Percentiles rank a stretch among this genome's conserved stretches.
Evolutionary conservation across 2,113 vertebrate species (phyloP).

Genomic region (Sclerurus mexicanus): DNA sequence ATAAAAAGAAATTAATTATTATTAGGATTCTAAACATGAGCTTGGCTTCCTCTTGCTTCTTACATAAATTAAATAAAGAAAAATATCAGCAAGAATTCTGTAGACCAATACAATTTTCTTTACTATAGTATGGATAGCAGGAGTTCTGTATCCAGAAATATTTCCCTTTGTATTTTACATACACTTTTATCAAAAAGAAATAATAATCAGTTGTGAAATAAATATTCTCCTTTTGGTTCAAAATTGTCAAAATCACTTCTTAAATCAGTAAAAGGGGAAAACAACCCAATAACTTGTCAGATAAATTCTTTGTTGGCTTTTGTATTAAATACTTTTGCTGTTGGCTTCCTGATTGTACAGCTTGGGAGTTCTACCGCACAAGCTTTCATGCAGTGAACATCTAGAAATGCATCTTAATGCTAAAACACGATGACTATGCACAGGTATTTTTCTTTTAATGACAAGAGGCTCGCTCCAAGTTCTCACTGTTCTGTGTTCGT

Average conservation of each 20-base stretch:
- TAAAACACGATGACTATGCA: neutral
- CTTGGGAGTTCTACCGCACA: neutral
- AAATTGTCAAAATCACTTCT: neutral
- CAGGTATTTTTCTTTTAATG: fast-evolving
- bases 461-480: neutral
- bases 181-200: neutral
- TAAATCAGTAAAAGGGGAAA: neutral
- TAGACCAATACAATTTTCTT: neutral
- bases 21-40: neutral
- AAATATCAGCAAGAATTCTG: neutral
- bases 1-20: neutral
- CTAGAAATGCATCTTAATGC: neutral
- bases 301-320: neutral
- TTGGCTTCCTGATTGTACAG: neutral
- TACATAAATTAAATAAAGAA: neutral
- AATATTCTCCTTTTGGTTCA: neutral
- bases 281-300: neutral
- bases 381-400: neutral
- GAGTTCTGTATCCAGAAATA: neutral
- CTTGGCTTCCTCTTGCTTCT: neutral
- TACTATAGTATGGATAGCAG: neutral
- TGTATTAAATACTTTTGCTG: neutral
- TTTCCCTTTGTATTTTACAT: neutral
- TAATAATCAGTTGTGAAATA: neutral
- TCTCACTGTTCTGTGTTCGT: neutral